phyloP scores from a whole-genome alignment of 2,797 vertebrate genomes.

The Halcyon badia region DNA sequence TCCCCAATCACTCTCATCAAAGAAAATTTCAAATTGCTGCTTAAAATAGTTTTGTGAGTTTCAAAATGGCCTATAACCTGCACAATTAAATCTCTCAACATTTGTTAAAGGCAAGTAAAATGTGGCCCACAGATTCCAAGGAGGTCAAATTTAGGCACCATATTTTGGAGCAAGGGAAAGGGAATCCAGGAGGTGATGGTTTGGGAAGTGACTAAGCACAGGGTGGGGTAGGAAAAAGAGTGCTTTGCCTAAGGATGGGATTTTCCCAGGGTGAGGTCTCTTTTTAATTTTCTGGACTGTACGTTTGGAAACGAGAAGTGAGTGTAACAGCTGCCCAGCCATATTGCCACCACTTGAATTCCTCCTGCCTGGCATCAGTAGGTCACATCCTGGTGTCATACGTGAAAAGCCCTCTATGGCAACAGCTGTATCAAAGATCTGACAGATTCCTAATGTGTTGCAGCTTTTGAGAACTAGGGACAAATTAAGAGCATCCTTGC shows the following conservation, averaged over 20 bases:
- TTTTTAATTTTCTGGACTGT: neutral
- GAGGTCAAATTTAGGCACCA: neutral
- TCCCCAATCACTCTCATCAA: neutral
- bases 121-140: constrained; percentile 16
- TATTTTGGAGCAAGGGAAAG: constrained; percentile 27
- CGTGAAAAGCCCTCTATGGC: neutral
- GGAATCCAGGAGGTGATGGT: neutral
- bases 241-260: neutral
- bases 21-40: constrained; percentile 43
- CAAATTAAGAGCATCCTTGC: neutral
- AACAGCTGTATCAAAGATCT: neutral
- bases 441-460: neutral
- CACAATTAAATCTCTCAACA: constrained; percentile 19
- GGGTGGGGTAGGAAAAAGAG: constrained; percentile 3
- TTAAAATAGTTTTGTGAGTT: constrained; percentile 60
- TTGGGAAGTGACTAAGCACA: neutral
- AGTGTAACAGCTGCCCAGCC: neutral
- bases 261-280: constrained; percentile 24
- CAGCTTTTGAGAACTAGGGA: neutral
- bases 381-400: neutral
- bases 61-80: constrained; percentile 18
- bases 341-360: neutral
- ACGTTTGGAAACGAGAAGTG: neutral
- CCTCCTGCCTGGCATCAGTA: constrained; percentile 7
- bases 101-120: constrained; percentile 52